Conservation (phyloP, 2,888 invertebrate genomes). For the Anarsia innoxiella region DNA sequence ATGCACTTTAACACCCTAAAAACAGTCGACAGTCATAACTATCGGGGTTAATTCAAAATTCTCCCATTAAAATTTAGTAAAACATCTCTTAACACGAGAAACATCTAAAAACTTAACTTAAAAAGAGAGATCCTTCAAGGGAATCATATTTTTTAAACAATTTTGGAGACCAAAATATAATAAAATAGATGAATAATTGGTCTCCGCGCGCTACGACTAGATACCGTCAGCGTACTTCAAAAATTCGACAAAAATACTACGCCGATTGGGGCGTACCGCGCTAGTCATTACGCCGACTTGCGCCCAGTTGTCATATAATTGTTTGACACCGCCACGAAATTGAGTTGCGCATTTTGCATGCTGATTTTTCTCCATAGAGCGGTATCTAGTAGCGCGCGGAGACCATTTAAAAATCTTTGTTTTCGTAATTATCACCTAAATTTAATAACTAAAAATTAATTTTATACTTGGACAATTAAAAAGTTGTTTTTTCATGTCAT, state of each 20-base stretch:
- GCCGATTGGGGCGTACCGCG: too few species aligned
- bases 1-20: constrained; percentile 29
- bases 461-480: constrained; percentile 39
- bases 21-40: constrained; percentile 24
- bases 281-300: too few species aligned
- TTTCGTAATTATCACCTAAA: constrained; percentile 12
- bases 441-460: constrained; percentile 11
- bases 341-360: too few species aligned
- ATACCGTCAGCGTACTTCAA: too few species aligned
- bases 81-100: constrained; percentile 18
- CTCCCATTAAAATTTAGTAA: constrained; percentile 37
- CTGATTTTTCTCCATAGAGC: too few species aligned
- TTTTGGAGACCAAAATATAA: too few species aligned
- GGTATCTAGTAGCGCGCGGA: too few species aligned
- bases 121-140: constrained; percentile 36
- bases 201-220: too few species aligned
- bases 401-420: constrained; percentile 17
- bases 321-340: too few species aligned
- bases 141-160: constrained; percentile 23
- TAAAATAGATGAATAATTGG: constrained; percentile 15
- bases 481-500: constrained; percentile 28
- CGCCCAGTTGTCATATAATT: too few species aligned
- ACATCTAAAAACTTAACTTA: constrained; percentile 19
- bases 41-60: constrained; percentile 48
- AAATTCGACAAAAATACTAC: too few species aligned